Evolutionary conservation across 2,113 vertebrate species (phyloP).

Genomic region (Helogale parvula): DNA sequence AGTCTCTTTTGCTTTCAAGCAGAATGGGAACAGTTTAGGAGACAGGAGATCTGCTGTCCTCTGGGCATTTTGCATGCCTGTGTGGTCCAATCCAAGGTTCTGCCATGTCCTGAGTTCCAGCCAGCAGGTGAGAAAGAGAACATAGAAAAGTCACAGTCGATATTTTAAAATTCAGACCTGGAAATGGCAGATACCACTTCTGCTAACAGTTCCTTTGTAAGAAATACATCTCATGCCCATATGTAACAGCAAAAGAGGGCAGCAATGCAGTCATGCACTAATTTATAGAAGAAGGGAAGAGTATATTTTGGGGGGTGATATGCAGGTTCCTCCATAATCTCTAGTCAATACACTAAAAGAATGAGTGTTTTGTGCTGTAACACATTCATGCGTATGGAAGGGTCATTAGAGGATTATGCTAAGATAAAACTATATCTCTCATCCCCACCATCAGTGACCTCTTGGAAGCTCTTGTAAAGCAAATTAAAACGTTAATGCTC

Average conservation of each 20-base stretch:
- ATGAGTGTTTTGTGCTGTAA: slow-evolving; percentile 40
- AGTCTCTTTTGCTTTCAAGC: slow-evolving; percentile 18
- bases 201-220: background rate
- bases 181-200: background rate
- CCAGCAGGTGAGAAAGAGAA: background rate
- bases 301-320: background rate
- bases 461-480: slow-evolving; percentile 50
- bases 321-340: slow-evolving; percentile 16
- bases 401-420: slow-evolving; percentile 12
- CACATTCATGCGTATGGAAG: slow-evolving; percentile 36
- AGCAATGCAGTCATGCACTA: background rate
- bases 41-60: background rate
- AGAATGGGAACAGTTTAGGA: background rate
- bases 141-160: background rate
- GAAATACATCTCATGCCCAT: background rate
- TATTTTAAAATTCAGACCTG: background rate
- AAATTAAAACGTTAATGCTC: slow-evolving; percentile 29
- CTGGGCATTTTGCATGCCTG: background rate
- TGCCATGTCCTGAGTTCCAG: background rate
- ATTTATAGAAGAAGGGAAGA: background rate
- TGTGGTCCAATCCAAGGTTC: background rate
- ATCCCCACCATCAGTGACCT: background rate
- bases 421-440: slow-evolving; percentile 30
- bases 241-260: background rate
- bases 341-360: slow-evolving; percentile 41